Evolutionary conservation across 2,888 invertebrate species (phyloP).

Genomic region (Hirtodrosophila histrioides): DNA sequence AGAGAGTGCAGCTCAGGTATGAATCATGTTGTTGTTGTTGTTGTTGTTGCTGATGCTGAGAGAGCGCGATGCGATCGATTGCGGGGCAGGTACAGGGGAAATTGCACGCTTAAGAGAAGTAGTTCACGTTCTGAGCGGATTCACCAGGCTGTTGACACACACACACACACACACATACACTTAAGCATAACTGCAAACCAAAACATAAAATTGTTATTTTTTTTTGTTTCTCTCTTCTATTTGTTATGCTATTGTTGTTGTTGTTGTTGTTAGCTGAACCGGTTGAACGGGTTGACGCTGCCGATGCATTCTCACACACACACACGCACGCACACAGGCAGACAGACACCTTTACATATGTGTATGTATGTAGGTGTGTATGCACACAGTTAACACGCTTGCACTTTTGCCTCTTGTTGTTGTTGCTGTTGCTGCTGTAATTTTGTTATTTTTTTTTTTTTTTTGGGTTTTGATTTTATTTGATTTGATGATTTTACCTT

Average conservation of each 20-base stretch:
- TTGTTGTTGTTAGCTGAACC: slow-evolving; percentile 49
- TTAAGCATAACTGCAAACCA: slow-evolving; percentile 26
- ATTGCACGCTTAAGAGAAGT: slow-evolving; percentile 25
- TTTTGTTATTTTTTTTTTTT: slow-evolving; percentile 2
- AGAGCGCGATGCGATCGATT: slow-evolving; percentile 13
- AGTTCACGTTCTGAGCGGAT: slow-evolving; percentile 8
- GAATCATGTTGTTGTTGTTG: slow-evolving; percentile 5
- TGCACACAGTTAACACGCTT: slow-evolving; percentile 9
- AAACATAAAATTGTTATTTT: slow-evolving; percentile 32
- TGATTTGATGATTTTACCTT: slow-evolving; percentile 55
- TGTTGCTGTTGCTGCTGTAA: slow-evolving; percentile 20
- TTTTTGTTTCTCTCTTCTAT: slow-evolving; percentile 13
- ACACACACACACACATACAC: slow-evolving; percentile 2
- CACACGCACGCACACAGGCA: slow-evolving; percentile 9
- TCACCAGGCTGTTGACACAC: no score
- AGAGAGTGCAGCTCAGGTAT: slow-evolving; percentile 14
- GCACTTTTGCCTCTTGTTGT: slow-evolving; percentile 37
- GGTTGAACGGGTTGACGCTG: slow-evolving; percentile 64
- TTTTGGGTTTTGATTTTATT: slow-evolving; percentile 18
- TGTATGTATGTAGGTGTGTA: no score
- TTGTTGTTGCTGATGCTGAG: slow-evolving; percentile 4
- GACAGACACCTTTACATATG: no score
- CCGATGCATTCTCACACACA: slow-evolving; percentile 23
- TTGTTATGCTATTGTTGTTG: slow-evolving; percentile 27
- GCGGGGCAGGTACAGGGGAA: no score